Conservation (phyloP, 2,888 invertebrate genomes). For the Blastobasis adustella region DNA sequence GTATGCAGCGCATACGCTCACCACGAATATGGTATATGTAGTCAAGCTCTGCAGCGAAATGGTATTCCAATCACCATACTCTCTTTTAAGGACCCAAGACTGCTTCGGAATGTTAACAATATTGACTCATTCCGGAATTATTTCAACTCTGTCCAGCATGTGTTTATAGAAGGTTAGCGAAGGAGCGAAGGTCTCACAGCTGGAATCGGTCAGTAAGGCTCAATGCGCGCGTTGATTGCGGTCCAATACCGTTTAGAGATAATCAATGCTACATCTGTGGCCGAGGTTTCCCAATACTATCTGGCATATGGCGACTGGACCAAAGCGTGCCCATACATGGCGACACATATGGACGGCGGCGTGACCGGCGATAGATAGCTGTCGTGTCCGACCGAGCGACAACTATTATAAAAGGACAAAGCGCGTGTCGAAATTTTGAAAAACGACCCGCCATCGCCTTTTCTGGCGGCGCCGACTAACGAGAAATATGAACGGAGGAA, state of each 20-base stretch:
- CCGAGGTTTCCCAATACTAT: constrained; percentile 34
- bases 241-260: constrained; percentile 49
- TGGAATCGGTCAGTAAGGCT: constrained; percentile 23
- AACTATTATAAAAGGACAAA: constrained; percentile 12
- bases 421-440: constrained; percentile 18
- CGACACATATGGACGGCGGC: constrained; percentile 34
- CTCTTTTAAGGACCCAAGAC: too few relatives aligned
- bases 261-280: constrained; percentile 56
- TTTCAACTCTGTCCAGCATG: too few relatives aligned
- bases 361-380: constrained; percentile 4
- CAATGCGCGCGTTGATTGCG: constrained; percentile 47
- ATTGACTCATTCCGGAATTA: too few relatives aligned
- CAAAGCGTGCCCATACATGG: constrained; percentile 55
- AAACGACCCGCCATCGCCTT: constrained; percentile 9
- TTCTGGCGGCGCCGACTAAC: background rate
- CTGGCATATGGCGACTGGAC: constrained; percentile 60
- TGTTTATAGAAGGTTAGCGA: too few relatives aligned
- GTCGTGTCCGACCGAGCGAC: constrained; percentile 2
- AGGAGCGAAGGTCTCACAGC: constrained; percentile 16
- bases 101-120: too few relatives aligned
- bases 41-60: too few relatives aligned
- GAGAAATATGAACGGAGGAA: too few relatives aligned
- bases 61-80: too few relatives aligned
- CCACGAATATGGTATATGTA: too few relatives aligned
- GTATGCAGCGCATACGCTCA: too few relatives aligned